Percentiles rank a stretch among this genome's conserved stretches.
Conservation (phyloP, 2,797 vertebrate species). For the Ceyx erithaca region DNA sequence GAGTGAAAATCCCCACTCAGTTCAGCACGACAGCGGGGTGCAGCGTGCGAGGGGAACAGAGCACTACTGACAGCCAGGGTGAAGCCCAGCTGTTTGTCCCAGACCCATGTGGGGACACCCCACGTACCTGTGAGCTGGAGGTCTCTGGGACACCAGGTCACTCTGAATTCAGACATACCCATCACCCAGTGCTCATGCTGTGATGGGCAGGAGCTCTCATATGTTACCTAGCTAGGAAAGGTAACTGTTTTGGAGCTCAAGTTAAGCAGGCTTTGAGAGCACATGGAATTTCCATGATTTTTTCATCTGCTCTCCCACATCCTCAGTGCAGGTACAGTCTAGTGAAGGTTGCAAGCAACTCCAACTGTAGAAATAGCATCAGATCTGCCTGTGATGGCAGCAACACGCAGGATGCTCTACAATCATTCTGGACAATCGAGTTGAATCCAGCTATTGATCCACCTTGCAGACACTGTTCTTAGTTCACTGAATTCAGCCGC, state of each 20-base stretch:
- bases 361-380: background rate
- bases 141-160: too few relatives aligned
- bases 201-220: background rate
- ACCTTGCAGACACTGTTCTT: background rate
- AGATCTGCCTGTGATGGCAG: background rate
- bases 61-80: background rate
- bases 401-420: accelerated
- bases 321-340: background rate
- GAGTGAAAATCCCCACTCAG: background rate
- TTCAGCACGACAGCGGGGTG: background rate
- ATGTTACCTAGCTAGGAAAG: background rate
- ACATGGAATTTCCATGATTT: background rate
- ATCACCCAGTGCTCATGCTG: background rate
- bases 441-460: constrained; percentile 10
- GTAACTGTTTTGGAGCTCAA: background rate
- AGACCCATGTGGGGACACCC: background rate
- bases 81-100: background rate
- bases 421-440: background rate
- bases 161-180: background rate
- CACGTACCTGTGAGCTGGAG: accelerated
- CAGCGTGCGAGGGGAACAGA: background rate
- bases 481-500: background rate
- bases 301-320: background rate
- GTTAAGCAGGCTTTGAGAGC: background rate
- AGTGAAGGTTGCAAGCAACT: background rate